Evolutionary conservation across 2,888 invertebrate species (phyloP).

Genomic region (Meteorus cinctellus): DNA sequence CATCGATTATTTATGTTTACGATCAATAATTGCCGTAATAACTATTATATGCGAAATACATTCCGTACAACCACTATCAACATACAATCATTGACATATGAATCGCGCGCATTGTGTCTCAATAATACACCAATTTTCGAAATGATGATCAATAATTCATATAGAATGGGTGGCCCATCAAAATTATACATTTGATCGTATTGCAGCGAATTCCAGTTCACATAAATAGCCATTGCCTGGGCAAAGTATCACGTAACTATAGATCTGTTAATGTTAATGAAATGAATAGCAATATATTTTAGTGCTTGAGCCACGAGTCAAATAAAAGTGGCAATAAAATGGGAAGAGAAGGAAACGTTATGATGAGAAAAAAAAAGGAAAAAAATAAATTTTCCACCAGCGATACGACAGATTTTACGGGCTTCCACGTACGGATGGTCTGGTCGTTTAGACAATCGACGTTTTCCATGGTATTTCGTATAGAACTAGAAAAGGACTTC

Average conservation of each 20-base stretch:
- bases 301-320: neutral
- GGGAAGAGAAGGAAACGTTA: neutral
- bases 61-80: neutral
- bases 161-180: neutral
- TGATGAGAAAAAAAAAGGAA: neutral
- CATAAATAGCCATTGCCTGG: neutral
- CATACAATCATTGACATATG: neutral
- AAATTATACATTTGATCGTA: neutral
- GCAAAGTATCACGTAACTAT: neutral
- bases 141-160: neutral
- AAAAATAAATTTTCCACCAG: neutral
- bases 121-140: neutral
- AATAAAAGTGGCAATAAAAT: neutral
- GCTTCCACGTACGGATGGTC: conserved; percentile 5
- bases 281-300: neutral
- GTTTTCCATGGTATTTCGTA: conserved; percentile 26
- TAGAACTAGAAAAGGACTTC: conserved; percentile 17
- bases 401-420: conserved; percentile 17
- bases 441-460: conserved; percentile 15
- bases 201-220: neutral
- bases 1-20: neutral
- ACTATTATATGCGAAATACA: neutral
- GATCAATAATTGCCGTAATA: neutral
- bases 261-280: neutral
- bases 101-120: neutral